phyloP scores from a whole-genome alignment of 2,888 invertebrate species.

The Salpingus planirostris region DNA sequence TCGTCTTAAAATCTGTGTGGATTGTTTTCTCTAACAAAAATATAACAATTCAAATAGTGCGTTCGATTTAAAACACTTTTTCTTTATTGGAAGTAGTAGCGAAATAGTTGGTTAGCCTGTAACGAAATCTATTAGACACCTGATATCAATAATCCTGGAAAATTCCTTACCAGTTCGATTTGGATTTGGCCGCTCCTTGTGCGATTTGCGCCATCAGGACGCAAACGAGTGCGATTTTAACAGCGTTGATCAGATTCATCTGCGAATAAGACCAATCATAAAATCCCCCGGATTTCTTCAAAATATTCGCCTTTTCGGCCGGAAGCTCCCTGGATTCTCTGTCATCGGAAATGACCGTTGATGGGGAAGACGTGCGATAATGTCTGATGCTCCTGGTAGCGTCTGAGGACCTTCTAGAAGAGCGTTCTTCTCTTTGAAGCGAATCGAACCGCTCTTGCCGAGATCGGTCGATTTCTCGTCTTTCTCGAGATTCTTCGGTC shows the following conservation, averaged over 20 bases:
- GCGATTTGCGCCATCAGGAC: conserved; percentile 10
- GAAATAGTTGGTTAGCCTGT: conserved; percentile 13
- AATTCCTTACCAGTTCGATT: conserved; percentile 11
- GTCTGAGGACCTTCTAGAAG: not conserved
- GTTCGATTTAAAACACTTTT: conserved; percentile 15
- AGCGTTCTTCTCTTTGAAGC: not conserved
- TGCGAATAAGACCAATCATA: too few relatives aligned
- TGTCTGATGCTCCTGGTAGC: not conserved
- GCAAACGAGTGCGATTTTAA: conserved; percentile 6
- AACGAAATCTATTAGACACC: conserved; percentile 1
- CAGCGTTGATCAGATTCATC: conserved; percentile 4
- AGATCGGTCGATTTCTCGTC: not conserved
- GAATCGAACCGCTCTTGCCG: not conserved
- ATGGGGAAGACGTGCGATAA: too few relatives aligned
- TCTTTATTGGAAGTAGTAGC: conserved; percentile 13
- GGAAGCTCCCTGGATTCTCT: too few relatives aligned
- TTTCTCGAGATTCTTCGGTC: not conserved
- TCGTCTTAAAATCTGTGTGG: conserved; percentile 4
- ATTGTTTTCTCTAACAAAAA: conserved; percentile 8
- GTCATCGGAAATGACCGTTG: too few relatives aligned
- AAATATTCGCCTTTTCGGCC: too few relatives aligned
- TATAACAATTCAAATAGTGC: conserved; percentile 7
- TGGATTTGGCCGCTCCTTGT: conserved; percentile 8
- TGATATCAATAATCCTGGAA: not conserved
- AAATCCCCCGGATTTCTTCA: too few relatives aligned